Conservation (phyloP, 2,797 vertebrate species). For the Crax fasciolata region DNA sequence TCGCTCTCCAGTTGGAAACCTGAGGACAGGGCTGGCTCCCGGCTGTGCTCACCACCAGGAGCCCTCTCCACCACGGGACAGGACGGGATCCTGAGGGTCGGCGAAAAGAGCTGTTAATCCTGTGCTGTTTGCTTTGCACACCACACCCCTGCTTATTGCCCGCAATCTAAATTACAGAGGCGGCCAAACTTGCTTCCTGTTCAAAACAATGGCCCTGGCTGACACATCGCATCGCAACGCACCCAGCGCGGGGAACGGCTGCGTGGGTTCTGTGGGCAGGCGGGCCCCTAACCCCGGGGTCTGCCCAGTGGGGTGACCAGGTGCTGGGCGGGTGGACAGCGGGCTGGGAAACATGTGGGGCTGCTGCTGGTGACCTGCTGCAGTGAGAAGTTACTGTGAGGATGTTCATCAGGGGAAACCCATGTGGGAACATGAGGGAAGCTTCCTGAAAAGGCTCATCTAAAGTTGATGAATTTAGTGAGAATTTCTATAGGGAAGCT, state of each 20-base stretch:
- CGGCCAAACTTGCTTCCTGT: conserved; percentile 70
- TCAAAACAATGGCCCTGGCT: conserved; percentile 70
- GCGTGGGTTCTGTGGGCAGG: not conserved
- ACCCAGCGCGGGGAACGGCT: not conserved
- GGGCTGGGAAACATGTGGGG: not conserved
- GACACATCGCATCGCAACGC: conserved; percentile 29
- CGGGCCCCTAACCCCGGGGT: not conserved
- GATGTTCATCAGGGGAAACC: not conserved
- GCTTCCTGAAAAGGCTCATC: conserved; percentile 21
- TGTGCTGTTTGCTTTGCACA: conserved; percentile 74
- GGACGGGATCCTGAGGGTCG: conserved; percentile 3
- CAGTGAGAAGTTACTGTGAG: not conserved
- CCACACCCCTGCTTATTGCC: conserved; percentile 71
- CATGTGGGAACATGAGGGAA: not conserved
- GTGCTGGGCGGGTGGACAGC: not conserved
- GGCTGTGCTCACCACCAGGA: conserved; percentile 4
- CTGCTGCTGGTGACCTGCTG: not conserved
- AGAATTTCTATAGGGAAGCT: not conserved
- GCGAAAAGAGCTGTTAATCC: conserved; percentile 66
- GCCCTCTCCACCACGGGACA: rapidly evolving
- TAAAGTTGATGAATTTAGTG: not conserved
- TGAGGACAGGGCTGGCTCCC: conserved; percentile 21
- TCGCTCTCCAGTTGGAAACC: conserved; percentile 24
- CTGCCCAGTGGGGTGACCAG: not conserved
- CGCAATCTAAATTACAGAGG: conserved; percentile 66